A percentile compares a stretch with the other conserved stretches of the same genome.
phyloP scores from a whole-genome alignment of 2,888 invertebrate genomes.

The Spialia ferax region DNA sequence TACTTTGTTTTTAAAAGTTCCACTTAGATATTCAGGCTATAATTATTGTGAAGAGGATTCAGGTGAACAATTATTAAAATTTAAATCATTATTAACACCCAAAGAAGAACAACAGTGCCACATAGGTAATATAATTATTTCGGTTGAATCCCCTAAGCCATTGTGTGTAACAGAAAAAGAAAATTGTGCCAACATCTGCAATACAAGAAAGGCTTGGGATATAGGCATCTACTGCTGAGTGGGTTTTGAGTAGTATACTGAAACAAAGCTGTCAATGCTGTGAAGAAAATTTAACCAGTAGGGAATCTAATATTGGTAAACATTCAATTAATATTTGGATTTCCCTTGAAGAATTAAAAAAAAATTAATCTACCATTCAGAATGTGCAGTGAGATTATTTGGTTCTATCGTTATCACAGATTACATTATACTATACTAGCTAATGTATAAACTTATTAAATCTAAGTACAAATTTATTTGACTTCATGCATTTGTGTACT shows the following conservation, averaged over 20 bases:
- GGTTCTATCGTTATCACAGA: neutral
- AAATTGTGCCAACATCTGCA: neutral
- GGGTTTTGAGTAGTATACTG: neutral
- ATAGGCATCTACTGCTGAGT: neutral
- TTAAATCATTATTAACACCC: neutral
- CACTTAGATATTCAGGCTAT: too few relatives aligned
- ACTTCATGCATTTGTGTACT: neutral
- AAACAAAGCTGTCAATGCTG: neutral
- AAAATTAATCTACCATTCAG: neutral
- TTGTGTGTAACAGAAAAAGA: neutral
- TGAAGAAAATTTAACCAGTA: neutral
- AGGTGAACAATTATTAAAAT: too few relatives aligned
- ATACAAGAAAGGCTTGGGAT: neutral
- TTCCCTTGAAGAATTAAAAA: neutral
- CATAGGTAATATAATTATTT: neutral
- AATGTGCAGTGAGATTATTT: conserved; percentile 6
- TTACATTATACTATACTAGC: too few relatives aligned
- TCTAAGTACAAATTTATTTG: conserved; percentile 1
- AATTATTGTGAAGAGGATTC: too few relatives aligned
- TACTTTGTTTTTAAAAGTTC: too few relatives aligned
- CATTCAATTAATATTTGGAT: neutral
- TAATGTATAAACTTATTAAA: neutral
- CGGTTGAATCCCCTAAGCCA: neutral
- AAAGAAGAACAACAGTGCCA: neutral
- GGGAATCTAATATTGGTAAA: neutral